phyloP scores from a whole-genome alignment of 2,888 invertebrate genomes.

The Pachydiplax longipennis region DNA sequence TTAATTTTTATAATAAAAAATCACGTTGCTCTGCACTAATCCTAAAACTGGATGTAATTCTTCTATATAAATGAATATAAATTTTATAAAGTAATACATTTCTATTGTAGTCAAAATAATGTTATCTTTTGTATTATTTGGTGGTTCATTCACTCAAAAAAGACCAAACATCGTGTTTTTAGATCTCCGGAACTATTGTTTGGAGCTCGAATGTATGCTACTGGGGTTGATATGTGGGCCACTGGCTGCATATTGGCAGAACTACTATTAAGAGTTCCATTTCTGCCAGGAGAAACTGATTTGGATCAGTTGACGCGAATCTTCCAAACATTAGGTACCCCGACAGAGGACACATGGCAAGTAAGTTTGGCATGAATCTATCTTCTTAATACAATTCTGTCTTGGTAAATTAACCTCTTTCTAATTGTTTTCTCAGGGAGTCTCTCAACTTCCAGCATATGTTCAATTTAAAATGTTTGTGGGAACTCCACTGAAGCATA shows the following conservation, averaged over 20 bases:
- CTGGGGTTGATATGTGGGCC: constrained; percentile 99
- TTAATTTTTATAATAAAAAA: too few species aligned
- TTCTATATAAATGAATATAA: too few species aligned
- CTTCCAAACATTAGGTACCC: constrained; percentile 94
- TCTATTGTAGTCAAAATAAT: too few species aligned
- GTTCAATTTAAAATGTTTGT: constrained; percentile 90
- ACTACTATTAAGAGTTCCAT: constrained; percentile 86
- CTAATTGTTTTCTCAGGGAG: constrained; percentile 62
- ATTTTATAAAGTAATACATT: too few species aligned
- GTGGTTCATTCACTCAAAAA: too few species aligned
- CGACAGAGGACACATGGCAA: constrained; percentile 92
- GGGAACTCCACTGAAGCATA: constrained; percentile 84
- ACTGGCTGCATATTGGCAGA: constrained; percentile 98
- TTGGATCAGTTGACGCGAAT: constrained; percentile 95
- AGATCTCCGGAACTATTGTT: constrained; percentile 92
- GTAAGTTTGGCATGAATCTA: constrained; percentile 60
- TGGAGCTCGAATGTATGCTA: constrained; percentile 94
- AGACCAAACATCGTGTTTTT: constrained; percentile 49
- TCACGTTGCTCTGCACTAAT: too few species aligned
- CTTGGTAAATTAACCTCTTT: not conserved
- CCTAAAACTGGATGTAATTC: too few species aligned
- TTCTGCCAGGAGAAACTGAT: constrained; percentile 96
- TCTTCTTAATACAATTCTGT: not conserved
- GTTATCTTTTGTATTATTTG: too few species aligned
- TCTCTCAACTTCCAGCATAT: constrained; percentile 84